These are phyloP conservation scores for Malurus leucopterus DNA, from an alignment of 2,797 vertebrate genomes.

Conservation along the genomic window DNA sequence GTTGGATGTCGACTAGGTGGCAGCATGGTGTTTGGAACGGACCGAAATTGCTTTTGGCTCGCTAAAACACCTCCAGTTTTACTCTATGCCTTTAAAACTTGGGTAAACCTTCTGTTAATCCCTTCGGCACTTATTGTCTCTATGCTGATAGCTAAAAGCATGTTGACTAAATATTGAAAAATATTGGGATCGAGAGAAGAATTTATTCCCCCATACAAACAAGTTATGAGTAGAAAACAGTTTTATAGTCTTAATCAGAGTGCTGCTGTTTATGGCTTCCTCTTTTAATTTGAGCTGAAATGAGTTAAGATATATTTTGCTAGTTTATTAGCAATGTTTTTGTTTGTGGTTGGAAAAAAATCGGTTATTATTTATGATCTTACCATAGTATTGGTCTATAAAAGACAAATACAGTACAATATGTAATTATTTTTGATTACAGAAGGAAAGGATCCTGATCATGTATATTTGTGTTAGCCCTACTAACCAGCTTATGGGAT, in stretches of 20 bases:
- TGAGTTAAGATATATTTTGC: background rate
- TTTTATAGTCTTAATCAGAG: background rate
- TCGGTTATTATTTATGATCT: background rate
- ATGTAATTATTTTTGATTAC: background rate
- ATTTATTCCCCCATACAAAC: background rate
- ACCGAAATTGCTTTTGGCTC: background rate
- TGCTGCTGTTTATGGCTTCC: background rate
- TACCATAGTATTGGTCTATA: background rate
- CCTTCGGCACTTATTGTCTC: background rate
- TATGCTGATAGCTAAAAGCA: background rate
- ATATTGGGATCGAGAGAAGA: background rate
- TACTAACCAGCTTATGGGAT: background rate
- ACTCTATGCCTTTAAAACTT: background rate
- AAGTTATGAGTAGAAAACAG: background rate
- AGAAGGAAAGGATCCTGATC: background rate
- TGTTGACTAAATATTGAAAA: background rate
- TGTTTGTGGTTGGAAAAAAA: background rate
- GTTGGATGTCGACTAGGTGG: slow-evolving; percentile 61
- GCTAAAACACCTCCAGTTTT: rapidly evolving
- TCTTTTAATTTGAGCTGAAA: background rate
- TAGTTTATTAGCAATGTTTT: background rate
- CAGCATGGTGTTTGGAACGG: slow-evolving; percentile 65
- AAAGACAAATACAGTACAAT: background rate
- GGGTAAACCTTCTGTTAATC: background rate
- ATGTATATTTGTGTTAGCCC: background rate